Evolutionary conservation across 1,140 invertebrate genomes (phyloP).

Genomic region (Brachystomella parvula): DNA sequence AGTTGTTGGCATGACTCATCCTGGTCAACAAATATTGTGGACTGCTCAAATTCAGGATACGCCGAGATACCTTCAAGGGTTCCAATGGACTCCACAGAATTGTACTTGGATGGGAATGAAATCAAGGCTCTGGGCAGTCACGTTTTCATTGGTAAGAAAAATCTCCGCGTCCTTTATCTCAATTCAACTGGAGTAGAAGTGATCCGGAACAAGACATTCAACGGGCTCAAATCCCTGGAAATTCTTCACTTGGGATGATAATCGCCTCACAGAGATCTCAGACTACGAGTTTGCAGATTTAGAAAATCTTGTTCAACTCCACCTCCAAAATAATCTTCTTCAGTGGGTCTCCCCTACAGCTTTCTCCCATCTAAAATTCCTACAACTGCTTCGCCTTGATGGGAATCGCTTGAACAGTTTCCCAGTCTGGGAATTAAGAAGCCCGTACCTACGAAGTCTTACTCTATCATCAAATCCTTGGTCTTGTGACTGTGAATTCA

Average conservation of each 20-base stretch:
- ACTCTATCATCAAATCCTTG: slow-evolving; percentile 72
- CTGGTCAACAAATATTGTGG: slow-evolving; percentile 85
- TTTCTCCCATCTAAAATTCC: slow-evolving; percentile 63
- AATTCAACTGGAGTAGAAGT: slow-evolving; percentile 74
- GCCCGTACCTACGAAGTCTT: slow-evolving; percentile 60
- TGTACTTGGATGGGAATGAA: slow-evolving; percentile 83
- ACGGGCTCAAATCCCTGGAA: slow-evolving; percentile 71
- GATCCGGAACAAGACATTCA: slow-evolving; percentile 86
- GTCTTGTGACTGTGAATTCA: slow-evolving; percentile 82
- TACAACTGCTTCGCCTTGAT: slow-evolving; percentile 71
- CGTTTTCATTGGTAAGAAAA: slow-evolving; percentile 83
- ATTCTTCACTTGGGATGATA: slow-evolving; percentile 76
- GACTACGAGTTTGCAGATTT: slow-evolving; percentile 85
- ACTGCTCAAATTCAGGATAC: slow-evolving; percentile 68
- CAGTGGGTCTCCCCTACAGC: slow-evolving; percentile 69
- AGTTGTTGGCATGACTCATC: slow-evolving; percentile 86
- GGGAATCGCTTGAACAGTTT: slow-evolving; percentile 73
- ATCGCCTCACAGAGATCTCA: slow-evolving; percentile 65
- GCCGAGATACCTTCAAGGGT: slow-evolving; percentile 70
- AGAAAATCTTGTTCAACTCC: slow-evolving; percentile 67
- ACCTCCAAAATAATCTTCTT: slow-evolving; percentile 78
- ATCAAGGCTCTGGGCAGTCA: slow-evolving; percentile 73
- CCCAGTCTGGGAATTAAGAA: slow-evolving; percentile 73
- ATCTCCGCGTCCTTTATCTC: slow-evolving; percentile 72
- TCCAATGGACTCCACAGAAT: slow-evolving; percentile 89